These are phyloP conservation scores for Morphnarchus princeps DNA, from an alignment of 2,113 vertebrate species.

Conservation along the genomic window DNA sequence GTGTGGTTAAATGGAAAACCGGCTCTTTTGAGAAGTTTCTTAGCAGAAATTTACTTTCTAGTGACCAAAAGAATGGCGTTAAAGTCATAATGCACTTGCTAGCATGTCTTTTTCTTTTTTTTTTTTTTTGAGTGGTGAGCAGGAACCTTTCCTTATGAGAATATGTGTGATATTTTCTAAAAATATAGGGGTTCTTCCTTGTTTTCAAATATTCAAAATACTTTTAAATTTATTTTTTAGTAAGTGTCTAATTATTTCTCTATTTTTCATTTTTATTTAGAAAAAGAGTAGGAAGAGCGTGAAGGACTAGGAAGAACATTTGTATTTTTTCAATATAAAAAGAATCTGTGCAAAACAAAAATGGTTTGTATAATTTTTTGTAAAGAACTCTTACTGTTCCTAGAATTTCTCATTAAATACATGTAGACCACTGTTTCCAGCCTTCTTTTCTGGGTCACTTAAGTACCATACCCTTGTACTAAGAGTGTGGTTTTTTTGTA, in stretches of 20 bases:
- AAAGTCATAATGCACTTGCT: neutral
- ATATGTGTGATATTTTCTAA: neutral
- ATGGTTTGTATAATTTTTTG: neutral
- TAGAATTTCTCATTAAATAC: neutral
- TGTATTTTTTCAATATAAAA: neutral
- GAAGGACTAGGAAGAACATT: neutral
- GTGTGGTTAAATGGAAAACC: neutral
- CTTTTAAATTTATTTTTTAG: neutral
- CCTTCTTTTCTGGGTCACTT: neutral
- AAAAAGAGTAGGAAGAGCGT: neutral
- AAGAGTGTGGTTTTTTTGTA: rapidly evolving
- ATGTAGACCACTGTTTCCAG: neutral
- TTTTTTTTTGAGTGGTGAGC: neutral
- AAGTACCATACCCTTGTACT: neutral
- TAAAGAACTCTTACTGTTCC: neutral
- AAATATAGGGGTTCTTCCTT: neutral
- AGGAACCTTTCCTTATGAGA: neutral
- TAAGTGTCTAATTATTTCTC: neutral
- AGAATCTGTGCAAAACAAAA: neutral
- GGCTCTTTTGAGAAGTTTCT: neutral
- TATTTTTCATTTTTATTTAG: neutral
- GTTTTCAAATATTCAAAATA: neutral
- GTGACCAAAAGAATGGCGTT: neutral
- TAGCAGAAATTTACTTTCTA: neutral
- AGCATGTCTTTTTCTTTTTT: neutral